A percentile compares a stretch with the other conserved stretches of the same genome.
Conservation (phyloP, 2,797 vertebrate genomes). For the Chaunax sp. region DNA sequence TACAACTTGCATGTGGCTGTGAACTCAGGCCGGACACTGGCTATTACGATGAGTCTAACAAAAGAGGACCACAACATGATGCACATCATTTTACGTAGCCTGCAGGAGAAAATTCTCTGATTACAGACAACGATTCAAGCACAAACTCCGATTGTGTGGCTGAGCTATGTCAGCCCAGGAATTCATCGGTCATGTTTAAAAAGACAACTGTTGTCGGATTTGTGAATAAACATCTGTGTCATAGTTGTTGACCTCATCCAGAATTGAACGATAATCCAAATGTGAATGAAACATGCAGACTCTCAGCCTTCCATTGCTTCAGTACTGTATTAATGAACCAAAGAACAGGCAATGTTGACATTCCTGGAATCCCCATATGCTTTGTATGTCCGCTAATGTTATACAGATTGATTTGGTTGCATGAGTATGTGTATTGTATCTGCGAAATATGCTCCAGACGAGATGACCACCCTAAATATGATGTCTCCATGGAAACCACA, state of each 20-base stretch:
- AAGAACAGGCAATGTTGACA: slow-evolving; percentile 4
- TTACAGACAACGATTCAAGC: neutral
- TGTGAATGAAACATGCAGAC: slow-evolving; percentile 12
- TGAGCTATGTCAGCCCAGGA: neutral
- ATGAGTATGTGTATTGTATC: slow-evolving; percentile 28
- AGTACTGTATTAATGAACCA: too few species aligned
- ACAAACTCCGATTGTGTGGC: neutral
- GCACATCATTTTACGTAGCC: neutral
- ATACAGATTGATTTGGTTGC: slow-evolving; percentile 35
- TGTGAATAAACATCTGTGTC: too few species aligned
- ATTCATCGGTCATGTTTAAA: slow-evolving; percentile 10
- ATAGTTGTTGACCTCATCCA: too few species aligned
- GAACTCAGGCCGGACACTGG: neutral
- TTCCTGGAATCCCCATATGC: slow-evolving; percentile 27
- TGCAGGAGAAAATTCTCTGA: neutral
- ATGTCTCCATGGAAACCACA: too few species aligned
- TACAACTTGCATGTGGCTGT: neutral
- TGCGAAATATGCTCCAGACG: too few species aligned
- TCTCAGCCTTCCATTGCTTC: slow-evolving; percentile 2
- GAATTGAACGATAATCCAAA: too few species aligned
- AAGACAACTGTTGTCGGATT: too few species aligned
- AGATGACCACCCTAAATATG: too few species aligned
- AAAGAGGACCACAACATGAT: neutral
- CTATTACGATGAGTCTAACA: neutral
- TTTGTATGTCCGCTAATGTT: slow-evolving; percentile 15